Base-by-base conservation (phyloP, 1,140 invertebrate genomes). In the Heliconius nattereri region DNA sequence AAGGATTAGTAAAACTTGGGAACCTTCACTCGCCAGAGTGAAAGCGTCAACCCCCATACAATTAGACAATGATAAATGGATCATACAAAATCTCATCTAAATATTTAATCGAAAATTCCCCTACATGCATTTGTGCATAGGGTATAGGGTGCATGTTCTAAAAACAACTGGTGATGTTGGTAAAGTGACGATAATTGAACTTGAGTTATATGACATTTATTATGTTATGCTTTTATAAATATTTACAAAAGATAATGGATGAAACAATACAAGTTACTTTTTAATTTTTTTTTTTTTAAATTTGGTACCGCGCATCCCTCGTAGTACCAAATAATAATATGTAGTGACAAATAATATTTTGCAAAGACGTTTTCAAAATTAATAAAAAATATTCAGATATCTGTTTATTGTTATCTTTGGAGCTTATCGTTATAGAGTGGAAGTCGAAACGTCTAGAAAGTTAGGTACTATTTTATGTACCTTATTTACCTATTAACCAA, bases 51-150 rank as follows among this genome's bases (percentile, higher is more conserved):
- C 88, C 90, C 90, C 92, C 84, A 84, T 85, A 90, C 90, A 92
- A 93, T 94, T 94, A 94, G 88, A 90, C 85, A 85, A 87, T 94
- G 92, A 94, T 94, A 91, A 94, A 94, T 94, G 92, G 91, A 87
- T 92, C 91, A 87, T 86, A 90, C 91, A 91, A 92, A 93, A 92
- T 92, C 90, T 91, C 92, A 94, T 94, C 92, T 94, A 93, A 94
- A 94, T 94, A 91, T 93, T 93, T 94, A 94, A 94, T 94, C 85
- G 91, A 88, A 92, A 92, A 91, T 90, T 91, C 91, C 92, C 92
- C 91, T 81, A 89, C 89, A 90, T 91, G 90, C 89, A 88, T 84
- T 87, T 85, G 73, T 82, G 83, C 78, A 84, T 84, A 78, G 85
- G 79, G 80, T 85, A 71, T 84, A 78, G 85, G 79, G 80, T 85